Evolutionary conservation across 2,113 vertebrate genomes (phyloP).

Genomic region (Colius striatus): DNA sequence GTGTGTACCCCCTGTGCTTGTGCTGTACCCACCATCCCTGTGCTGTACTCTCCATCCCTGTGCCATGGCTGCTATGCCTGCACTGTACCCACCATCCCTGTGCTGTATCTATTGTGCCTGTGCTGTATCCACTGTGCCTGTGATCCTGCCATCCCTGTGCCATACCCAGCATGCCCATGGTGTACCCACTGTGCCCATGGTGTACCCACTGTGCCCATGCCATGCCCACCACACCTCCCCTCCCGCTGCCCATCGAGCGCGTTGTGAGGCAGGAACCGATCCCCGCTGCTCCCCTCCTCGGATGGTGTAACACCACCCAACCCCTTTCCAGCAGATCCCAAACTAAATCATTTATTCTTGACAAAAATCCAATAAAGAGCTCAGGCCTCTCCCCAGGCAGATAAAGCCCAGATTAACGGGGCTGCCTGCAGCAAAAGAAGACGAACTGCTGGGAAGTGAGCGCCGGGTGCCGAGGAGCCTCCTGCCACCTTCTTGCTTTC

Average conservation of each 20-base stretch:
- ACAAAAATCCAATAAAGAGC: slow-evolving; percentile 85
- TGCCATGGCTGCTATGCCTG: not conserved
- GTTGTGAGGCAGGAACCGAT: slow-evolving; percentile 63
- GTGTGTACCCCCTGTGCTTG: accelerated
- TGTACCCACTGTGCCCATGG: accelerated
- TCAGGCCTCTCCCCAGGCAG: slow-evolving; percentile 80
- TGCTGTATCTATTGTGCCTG: not conserved
- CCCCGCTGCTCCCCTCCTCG: slow-evolving; percentile 50
- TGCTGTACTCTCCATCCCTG: not conserved
- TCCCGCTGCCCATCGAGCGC: slow-evolving; percentile 66
- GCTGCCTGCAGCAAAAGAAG: slow-evolving; percentile 10
- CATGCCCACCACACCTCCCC: no score
- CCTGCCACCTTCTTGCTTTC: slow-evolving; percentile 75
- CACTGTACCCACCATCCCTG: no score
- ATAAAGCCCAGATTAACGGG: slow-evolving; percentile 81
- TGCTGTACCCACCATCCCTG: no score
- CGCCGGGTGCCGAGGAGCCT: slow-evolving; percentile 48
- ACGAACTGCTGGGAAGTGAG: slow-evolving; percentile 71
- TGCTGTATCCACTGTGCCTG: no score
- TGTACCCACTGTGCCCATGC: no score
- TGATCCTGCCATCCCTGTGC: accelerated
- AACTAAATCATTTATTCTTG: slow-evolving; percentile 80
- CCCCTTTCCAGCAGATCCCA: slow-evolving; percentile 74
- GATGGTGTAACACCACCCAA: slow-evolving; percentile 63
- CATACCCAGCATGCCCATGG: no score